Evolutionary conservation across 35 echinoderm and acorn worm species (phyloP), one percentile per base, ranked within the genome.

Genomic region (Lytechinus pictus): DNA sequence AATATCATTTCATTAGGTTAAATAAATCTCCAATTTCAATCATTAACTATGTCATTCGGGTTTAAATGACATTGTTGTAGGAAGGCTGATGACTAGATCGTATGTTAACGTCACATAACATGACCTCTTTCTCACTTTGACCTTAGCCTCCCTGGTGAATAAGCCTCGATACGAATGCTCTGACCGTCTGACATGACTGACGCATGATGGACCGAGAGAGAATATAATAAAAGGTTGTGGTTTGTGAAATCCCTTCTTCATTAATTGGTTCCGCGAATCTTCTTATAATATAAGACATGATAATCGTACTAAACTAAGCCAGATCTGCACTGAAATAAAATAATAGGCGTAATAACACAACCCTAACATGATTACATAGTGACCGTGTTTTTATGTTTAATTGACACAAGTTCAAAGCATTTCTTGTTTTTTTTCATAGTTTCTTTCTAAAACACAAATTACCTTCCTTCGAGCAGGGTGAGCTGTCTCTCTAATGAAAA

Each of bases 171-270:
- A 24, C 19, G 66, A 79, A 24, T 24, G 8, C 16, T 79, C 5
- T 79, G 33, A 44, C 33, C 33, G 33, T 44, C 33, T 44, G 33
- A 44, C 33, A 44, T 44, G 33, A 44, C 33, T 44, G 66, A 79
- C 66, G 66, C 66, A 79, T 16, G 66, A 79, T 79, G 66, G 66
- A 79, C 19, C 19, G n/a, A 79, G 66, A 79, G 66, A 71, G 61
- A 66, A 79, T 79, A 79, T 79, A 79, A 79, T 79, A 24, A 16
- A 79, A 79, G 66, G n/a, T 79, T 79, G 66, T 79, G 66, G 66
- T 24, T 79, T 79, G 8, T 14, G n/a, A 79, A 79, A 79, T 79
- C 66, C 66, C 19, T 79, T 79, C 66, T 24, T 79, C n/a, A 79
- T 79, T 79, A 24, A 79, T 79, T 79, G 6, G 66, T 79, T 79